These are phyloP conservation scores for Sinohyriopsis cumingii DNA, from an alignment of 2,888 invertebrate species.

Conservation along the genomic window DNA sequence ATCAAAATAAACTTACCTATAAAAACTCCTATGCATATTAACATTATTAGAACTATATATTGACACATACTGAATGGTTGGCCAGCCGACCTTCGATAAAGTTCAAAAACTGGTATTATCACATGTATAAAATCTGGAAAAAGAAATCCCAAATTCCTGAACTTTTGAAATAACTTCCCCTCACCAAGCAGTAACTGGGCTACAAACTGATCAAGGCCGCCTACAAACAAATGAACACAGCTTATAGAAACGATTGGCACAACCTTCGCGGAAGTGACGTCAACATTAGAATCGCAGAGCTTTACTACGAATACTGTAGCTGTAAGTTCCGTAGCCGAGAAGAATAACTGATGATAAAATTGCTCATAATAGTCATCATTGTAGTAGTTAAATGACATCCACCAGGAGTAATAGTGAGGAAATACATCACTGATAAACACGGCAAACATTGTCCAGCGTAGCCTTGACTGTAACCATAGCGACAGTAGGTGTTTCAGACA, in stretches of 20 bases:
- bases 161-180: slow-evolving; percentile 41
- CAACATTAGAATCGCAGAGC: slow-evolving; percentile 34
- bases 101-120: slow-evolving; percentile 41
- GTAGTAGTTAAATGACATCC: slow-evolving; percentile 55
- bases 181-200: slow-evolving; percentile 39
- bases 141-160: slow-evolving; percentile 51
- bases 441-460: slow-evolving; percentile 40
- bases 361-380: slow-evolving; percentile 56
- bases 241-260: slow-evolving; percentile 47
- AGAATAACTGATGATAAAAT: slow-evolving; percentile 52
- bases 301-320: slow-evolving; percentile 44
- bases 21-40: slow-evolving; percentile 6
- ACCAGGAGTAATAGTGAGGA: slow-evolving; percentile 64
- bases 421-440: slow-evolving; percentile 47
- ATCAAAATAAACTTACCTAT: slow-evolving; percentile 2
- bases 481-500: slow-evolving; percentile 33
- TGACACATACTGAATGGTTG: background rate
- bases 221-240: slow-evolving; percentile 50
- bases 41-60: background rate
- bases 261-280: slow-evolving; percentile 41
- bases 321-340: slow-evolving; percentile 53
- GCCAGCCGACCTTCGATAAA: background rate
- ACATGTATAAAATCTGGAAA: slow-evolving; percentile 68
- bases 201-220: slow-evolving; percentile 55
- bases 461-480: slow-evolving; percentile 9